Base-by-base conservation (phyloP, 2,888 invertebrate genomes). In the Melieria crassipennis region DNA sequence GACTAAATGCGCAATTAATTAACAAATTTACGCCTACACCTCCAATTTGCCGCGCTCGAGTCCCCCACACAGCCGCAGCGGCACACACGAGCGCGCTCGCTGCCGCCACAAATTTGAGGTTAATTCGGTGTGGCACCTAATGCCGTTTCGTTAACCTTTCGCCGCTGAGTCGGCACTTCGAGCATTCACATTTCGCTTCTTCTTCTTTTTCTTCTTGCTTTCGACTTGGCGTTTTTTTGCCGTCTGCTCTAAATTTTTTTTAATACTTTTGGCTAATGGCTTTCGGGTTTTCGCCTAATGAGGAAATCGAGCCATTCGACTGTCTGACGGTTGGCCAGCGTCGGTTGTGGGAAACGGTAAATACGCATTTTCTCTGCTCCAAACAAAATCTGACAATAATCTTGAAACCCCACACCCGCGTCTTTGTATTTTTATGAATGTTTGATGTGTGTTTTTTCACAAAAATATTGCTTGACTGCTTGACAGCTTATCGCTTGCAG, bases 71-170 rank as follows among this genome's bases (percentile, higher is more conserved):
- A 50, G 50, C 11, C 50, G 11, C 50, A 3, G n/a, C 11, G 9
- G 5, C 52, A 52, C 52, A 52, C 52, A n/a, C 11, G 7, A n/a
- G 52, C 13, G n/a, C 5, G 52, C 13, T 3, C 52, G 13, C 52
- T 13, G 13, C 9, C 52, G 13, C 58, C 58, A 6, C 58, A 71
- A 73, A 75, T 75, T 75, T 72, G 68, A 70, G 73, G 73, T 73
- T 75, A 73, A 75, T 72, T 75, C 65, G 72, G 70, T 73, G 71
- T 75, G 75, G 72, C 73, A 73, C 73, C 75, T 73, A 71, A 73
- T 72, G 70, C 70, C 65, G 30, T 58, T 58, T 58, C 16, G 10
- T n/a, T 30, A 5, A 5, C 5, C 11, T 58, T 58, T 58, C 30
- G 30, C n/a, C 4, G 13, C 30, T 5, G n/a, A 6, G 16, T 30